Base-by-base conservation (phyloP, 2,113 vertebrate genomes). In the Sapajus apella region DNA sequence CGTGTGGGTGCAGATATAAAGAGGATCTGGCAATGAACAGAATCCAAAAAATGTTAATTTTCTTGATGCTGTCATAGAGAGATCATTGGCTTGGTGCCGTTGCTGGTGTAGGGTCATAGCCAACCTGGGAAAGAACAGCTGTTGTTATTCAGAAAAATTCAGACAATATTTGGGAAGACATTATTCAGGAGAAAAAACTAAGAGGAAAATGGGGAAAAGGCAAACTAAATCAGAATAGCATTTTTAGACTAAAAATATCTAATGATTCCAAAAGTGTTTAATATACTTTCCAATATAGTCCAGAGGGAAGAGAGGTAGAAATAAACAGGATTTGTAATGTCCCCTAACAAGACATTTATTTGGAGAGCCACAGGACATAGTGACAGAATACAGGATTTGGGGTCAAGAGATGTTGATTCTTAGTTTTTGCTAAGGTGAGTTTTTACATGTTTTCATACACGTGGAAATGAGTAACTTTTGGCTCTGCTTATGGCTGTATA, bases 131-230 rank as follows among this genome's bases (percentile, higher is more conserved):
- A 70, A 81, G 66, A 97, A 75, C 87, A 96, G 85, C 79, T 91
- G 96, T 85, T 97, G 86, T 97, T 98, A 96, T 93, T 97, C 95
- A 97, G 88, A 97, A 96, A 95, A 97, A 96, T 45, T 96, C 88
- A 95, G 79, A 89, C 75, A 98, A 96, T 97, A 97, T 98, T 98
- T 97, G 84, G 64, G 92, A 96, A 96, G 92, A 87, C 52, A 79
- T 95, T 92, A 94, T 79, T 97, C 56, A 58, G 37, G 81, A 27
- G 76, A 43, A 84, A 47, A 66, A 47, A 79, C 68, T 56, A 76
- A 87, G 40, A 91, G 45, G 75, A 95, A 97, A 96, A 79, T 79
- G 55, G 13, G 8, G 6, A 4, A n/a, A 45, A 84, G 66, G 45
- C 16, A 27, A 97, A 70, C 40, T 91, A 94, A 97, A 70, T 92